Conservation (phyloP, 2,113 vertebrate genomes). For the Vulpes vulpes region DNA sequence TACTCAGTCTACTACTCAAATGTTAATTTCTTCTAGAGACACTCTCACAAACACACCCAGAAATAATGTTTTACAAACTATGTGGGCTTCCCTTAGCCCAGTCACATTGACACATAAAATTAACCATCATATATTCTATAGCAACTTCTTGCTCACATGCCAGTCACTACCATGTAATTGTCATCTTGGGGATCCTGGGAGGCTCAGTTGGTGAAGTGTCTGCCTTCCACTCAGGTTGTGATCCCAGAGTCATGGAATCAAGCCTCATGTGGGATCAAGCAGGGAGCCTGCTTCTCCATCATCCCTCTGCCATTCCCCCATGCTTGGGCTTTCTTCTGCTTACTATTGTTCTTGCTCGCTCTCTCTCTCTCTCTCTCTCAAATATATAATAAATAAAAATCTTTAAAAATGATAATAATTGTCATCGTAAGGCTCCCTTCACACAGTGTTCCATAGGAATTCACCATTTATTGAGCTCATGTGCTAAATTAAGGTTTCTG, state of each 20-base stretch:
- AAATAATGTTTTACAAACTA: not conserved
- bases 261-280: not conserved
- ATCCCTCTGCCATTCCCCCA: not conserved
- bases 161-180: not conserved
- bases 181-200: not conserved
- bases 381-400: not conserved
- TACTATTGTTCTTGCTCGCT: not conserved
- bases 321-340: not conserved
- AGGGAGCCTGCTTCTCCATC: not conserved
- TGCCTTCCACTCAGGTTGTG: not conserved
- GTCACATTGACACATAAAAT: not conserved
- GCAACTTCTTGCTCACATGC: not conserved
- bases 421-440: not conserved
- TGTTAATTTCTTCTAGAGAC: not conserved
- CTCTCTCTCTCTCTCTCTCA: not conserved
- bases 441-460: not conserved
- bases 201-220: not conserved
- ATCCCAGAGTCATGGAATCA: not conserved
- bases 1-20: not conserved
- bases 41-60: not conserved
- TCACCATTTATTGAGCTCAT: not conserved
- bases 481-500: not conserved
- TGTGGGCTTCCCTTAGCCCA: not conserved
- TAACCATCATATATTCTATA: not conserved
- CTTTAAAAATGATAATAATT: not conserved